These are phyloP conservation scores for Lasioglossum pauxillum DNA, from an alignment of 2,888 invertebrate genomes.

Conservation along the genomic window DNA sequence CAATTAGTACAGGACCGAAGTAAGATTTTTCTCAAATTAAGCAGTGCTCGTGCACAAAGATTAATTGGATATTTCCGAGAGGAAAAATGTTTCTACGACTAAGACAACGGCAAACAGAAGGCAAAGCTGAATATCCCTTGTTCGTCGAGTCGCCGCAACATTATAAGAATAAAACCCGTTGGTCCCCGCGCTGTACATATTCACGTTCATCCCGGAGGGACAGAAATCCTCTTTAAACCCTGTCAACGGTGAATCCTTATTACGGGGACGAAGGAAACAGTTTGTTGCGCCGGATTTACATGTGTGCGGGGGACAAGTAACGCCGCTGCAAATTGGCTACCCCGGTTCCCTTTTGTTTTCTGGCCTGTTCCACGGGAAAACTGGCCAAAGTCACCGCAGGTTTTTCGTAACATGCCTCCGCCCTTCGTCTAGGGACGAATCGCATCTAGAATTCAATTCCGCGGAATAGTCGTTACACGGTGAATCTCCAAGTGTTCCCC, in stretches of 20 bases:
- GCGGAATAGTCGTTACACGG: slow-evolving; percentile 58
- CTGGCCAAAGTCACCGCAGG: slow-evolving; percentile 63
- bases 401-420: slow-evolving; percentile 35
- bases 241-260: slow-evolving; percentile 51
- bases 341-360: slow-evolving; percentile 20
- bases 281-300: slow-evolving; percentile 53
- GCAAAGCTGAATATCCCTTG: background rate
- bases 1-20: background rate
- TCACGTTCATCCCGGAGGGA: slow-evolving; percentile 9
- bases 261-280: slow-evolving; percentile 35
- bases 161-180: background rate
- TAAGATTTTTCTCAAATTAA: background rate
- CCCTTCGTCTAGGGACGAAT: slow-evolving; percentile 57
- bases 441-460: slow-evolving; percentile 69
- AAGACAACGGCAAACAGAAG: background rate
- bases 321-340: slow-evolving; percentile 67
- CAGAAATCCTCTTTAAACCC: slow-evolving; percentile 51
- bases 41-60: background rate
- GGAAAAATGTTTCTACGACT: background rate
- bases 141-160: background rate
- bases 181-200: background rate
- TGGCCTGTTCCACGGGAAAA: slow-evolving; percentile 42
- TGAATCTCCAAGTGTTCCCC: slow-evolving; percentile 51
- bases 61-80: background rate
- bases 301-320: slow-evolving; percentile 55